Base-by-base conservation (phyloP, 2,113 vertebrate species). In the Bucco capensis region DNA sequence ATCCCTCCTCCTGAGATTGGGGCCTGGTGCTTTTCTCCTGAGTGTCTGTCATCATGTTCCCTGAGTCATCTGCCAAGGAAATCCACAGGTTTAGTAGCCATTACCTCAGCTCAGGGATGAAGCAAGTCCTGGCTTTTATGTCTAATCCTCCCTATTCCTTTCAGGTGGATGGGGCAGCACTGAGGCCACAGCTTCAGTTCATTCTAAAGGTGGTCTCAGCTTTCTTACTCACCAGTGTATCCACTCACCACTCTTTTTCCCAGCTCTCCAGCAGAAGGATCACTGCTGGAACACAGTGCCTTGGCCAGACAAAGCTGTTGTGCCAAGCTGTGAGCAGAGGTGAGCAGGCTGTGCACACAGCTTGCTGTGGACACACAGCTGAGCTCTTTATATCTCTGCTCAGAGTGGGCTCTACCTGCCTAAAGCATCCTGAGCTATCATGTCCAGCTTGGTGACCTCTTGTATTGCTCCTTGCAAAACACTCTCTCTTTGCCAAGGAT, bases 31-130 rank as follows among this genome's bases (percentile, higher is more conserved):
- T 95, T 95, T 96, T 91, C 91, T 95, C 88, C 53, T 88, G 79
- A 94, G 60, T 4, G 0, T 89, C 94, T 94, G 91, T 96, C 88
- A 88, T 94, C 93, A 74, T 58, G 72, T 88, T 91, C 79, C 77
- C 65, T 95, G 89, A 94, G 92, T 96, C 82, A 91, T 89, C 88
- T 91, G 69, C 64, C 94, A 95, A 86, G 80, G 85, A 94, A 94
- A 89, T 80, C 87, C 91, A 93, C 78, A 76, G 89, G 93, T 94
- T 92, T 89, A 66, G 94, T 91, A 92, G 89, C 84, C 71, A 76
- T 94, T 95, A 95, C 82, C 72, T 95, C 93, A 96, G 85, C 90
- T 94, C 79, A 86, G 56, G 82, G 46, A 89, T 89, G 93, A 91
- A 95, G 79, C 80, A 91, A 12, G 12, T 91, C 84, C 58, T 82